A percentile compares a stretch with the other conserved stretches of the same genome.
These are phyloP conservation scores for Drosophila mayri DNA, from an alignment of 1,140 invertebrate species.

Conservation along the genomic window DNA sequence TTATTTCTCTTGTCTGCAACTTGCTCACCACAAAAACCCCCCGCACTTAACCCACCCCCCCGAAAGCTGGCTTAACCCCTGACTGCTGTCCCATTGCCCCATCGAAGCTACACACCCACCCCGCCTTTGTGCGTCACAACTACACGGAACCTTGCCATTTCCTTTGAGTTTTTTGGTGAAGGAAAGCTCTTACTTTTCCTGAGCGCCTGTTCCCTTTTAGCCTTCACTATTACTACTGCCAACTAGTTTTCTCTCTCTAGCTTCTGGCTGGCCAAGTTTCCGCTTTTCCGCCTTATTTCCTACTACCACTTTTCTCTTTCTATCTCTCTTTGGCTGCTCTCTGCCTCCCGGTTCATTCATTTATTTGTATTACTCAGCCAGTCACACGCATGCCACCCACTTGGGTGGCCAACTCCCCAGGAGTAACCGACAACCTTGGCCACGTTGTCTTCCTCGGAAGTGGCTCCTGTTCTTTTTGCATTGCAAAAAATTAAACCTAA, in stretches of 20 bases:
- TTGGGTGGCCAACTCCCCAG: too few relatives aligned
- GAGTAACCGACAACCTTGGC: slow-evolving; percentile 31
- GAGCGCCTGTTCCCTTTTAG: slow-evolving; percentile 64
- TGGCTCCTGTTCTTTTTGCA: slow-evolving; percentile 9
- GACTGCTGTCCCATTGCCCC: not conserved
- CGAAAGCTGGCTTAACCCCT: not conserved
- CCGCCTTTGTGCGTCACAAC: slow-evolving; percentile 28
- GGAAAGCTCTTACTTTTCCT: slow-evolving; percentile 54
- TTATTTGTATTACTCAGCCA: slow-evolving; percentile 76
- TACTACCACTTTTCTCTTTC: not conserved
- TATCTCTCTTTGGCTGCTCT: not conserved
- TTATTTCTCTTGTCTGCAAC: slow-evolving; percentile 82
- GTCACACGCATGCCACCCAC: slow-evolving; percentile 60
- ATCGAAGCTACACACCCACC: not conserved
- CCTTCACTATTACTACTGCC: slow-evolving; percentile 78
- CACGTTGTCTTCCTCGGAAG: slow-evolving; percentile 30
- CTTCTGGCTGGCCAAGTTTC: slow-evolving; percentile 6
- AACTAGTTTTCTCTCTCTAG: slow-evolving; percentile 40
- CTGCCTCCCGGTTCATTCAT: slow-evolving; percentile 66
- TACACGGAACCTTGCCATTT: slow-evolving; percentile 35
- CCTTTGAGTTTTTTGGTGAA: slow-evolving; percentile 36
- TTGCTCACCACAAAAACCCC: slow-evolving; percentile 65
- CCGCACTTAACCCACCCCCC: not conserved
- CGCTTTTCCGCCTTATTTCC: not conserved
- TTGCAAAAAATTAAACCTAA: not conserved